phyloP scores from a whole-genome alignment of 2,113 vertebrate species.

The Nematolebias whitei region DNA sequence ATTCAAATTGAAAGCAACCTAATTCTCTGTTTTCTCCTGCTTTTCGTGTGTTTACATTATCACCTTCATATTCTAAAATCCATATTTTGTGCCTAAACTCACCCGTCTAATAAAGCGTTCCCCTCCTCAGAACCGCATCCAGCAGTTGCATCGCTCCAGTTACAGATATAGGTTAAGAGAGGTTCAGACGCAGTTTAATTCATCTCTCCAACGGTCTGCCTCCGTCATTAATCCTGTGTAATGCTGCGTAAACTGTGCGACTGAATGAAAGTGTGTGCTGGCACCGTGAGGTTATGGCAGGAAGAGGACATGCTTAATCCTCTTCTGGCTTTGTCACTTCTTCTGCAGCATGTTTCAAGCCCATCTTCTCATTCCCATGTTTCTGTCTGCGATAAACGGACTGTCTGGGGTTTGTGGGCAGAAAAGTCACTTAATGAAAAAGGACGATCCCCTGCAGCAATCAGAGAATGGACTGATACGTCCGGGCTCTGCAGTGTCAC shows the following conservation, averaged over 20 bases:
- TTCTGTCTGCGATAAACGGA: conserved; percentile 17
- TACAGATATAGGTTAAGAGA: conserved; percentile 68
- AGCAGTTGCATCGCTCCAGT: conserved; percentile 47
- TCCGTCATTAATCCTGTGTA: conserved; percentile 69
- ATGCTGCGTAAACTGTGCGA: conserved; percentile 65
- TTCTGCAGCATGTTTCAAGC: conserved; percentile 34
- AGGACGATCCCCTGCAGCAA: conserved; percentile 9
- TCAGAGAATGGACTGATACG: background rate
- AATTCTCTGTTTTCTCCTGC: too few relatives aligned
- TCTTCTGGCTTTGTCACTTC: conserved; percentile 44
- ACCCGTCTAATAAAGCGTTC: conserved; percentile 43
- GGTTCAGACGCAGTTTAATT: conserved; percentile 71
- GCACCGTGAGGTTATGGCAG: conserved; percentile 41
- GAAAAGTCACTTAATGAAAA: background rate
- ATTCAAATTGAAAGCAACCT: too few relatives aligned
- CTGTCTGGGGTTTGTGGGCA: background rate
- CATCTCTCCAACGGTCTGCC: conserved; percentile 63
- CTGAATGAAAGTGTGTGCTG: conserved; percentile 64
- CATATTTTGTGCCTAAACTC: conserved; percentile 8
- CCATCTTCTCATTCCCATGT: conserved; percentile 46
- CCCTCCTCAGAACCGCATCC: conserved; percentile 29
- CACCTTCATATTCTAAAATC: too few relatives aligned
- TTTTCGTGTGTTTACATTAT: too few relatives aligned
- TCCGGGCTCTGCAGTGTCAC: conserved; percentile 3
- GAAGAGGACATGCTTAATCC: conserved; percentile 48